phyloP scores from a whole-genome alignment of 2,113 vertebrate species.

The Myocastor coypus region DNA sequence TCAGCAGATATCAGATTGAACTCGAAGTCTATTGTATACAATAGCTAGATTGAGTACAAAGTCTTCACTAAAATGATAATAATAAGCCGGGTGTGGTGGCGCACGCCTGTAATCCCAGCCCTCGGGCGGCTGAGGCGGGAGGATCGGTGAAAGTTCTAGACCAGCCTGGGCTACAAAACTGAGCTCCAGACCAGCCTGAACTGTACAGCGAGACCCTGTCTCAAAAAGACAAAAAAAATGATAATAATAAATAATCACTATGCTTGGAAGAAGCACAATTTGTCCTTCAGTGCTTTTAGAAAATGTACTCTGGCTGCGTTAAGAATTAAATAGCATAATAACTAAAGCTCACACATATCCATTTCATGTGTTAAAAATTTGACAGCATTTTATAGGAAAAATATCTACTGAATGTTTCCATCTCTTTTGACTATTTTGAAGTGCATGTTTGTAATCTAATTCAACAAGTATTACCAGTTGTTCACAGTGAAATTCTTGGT shows the following conservation, averaged over 20 bases:
- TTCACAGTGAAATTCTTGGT: background rate
- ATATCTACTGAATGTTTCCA: no score
- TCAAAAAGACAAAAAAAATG: no score
- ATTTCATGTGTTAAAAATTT: background rate
- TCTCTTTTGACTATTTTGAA: background rate
- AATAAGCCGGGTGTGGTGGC: no score
- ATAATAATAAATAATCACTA: background rate
- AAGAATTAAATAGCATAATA: background rate
- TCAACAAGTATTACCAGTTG: background rate
- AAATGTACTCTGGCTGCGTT: background rate
- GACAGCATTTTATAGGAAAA: background rate
- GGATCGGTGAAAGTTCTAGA: no score
- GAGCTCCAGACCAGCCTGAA: no score
- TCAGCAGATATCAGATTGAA: background rate
- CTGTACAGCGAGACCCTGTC: no score
- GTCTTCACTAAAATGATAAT: background rate
- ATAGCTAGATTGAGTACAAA: background rate
- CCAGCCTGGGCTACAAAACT: no score
- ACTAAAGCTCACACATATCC: background rate
- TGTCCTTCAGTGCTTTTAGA: background rate
- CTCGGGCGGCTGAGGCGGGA: no score
- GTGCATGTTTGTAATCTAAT: background rate
- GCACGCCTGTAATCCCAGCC: no score
- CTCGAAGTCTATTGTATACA: no score
- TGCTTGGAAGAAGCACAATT: background rate